Base-by-base conservation (phyloP, 2,113 vertebrate species). In the Siniperca knerii region DNA sequence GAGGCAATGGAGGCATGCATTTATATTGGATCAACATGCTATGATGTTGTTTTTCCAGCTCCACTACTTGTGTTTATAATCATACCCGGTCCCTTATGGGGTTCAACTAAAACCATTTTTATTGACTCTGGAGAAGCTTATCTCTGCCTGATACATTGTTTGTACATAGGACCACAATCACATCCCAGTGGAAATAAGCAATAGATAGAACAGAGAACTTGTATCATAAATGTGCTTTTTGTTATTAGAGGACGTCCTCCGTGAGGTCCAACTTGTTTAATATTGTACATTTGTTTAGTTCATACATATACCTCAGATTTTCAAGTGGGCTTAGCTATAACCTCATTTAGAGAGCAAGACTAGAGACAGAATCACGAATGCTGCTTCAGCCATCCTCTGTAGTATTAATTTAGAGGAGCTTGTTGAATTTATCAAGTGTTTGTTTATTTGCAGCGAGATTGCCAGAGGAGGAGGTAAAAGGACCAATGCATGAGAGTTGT, bases 11-110 rank as follows among this genome's bases (percentile, higher is more conserved):
- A 90, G 90, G 87, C 89, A 87, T 92, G 88, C 92, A 90, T 95
- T 94, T 93, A 89, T 93, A 93, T 93, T 93, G 90, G 90, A 92
- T 91, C 91, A 92, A 93, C 90, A 93, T 92, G 76, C 82, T 84
- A 87, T 89, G 79, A 82, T 90, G 78, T 87, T 88, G 60, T 89
- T 92, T 90, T 85, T 90, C 82, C 84, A 83, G 81, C 73, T 67
- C 76, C 60, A 60, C 71, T 75, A 71, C 91, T 92, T 82, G 83
- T 87, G 87, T 94, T 92, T 87, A 83, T 91, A 94, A 92, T 93
- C 86, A 90, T 76, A 77, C 58, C 18, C 25, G 9, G 70, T 89
- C 88, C 88, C 90, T 79, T 78, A 82, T 90, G 76, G 90, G 74
- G 60, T 87, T 85, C 77, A 85, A 80, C 88, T 85, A 92, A 94